phyloP scores from a whole-genome alignment of 2,113 vertebrate species.

The Ceuthmochares aereus region DNA sequence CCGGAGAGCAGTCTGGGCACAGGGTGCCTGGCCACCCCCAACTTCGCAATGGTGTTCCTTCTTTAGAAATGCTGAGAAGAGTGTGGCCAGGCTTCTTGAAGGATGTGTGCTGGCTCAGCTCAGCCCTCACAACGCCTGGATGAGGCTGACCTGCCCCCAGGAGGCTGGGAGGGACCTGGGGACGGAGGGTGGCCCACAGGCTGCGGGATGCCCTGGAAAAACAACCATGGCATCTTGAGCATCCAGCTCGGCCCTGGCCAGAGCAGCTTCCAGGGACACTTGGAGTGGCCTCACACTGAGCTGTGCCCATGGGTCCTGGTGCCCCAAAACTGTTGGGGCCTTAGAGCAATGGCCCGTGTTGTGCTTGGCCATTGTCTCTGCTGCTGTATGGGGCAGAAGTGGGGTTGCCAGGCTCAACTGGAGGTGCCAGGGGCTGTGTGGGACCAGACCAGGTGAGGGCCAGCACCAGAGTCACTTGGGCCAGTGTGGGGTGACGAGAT shows the following conservation, averaged over 20 bases:
- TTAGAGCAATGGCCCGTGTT: accelerated
- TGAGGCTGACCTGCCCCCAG: neutral
- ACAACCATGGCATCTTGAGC: accelerated
- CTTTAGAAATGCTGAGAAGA: neutral
- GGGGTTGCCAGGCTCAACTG: neutral
- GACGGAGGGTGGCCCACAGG: too few species aligned
- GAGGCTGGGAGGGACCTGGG: neutral
- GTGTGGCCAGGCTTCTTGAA: neutral
- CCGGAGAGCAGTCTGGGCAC: neutral
- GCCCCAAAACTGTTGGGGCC: accelerated
- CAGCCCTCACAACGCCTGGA: neutral
- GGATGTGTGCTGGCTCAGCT: neutral
- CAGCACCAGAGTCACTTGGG: neutral
- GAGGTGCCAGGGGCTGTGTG: neutral
- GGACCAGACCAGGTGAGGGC: neutral
- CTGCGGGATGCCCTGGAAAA: neutral
- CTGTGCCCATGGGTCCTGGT: neutral
- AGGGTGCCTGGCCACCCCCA: neutral
- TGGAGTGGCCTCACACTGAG: neutral
- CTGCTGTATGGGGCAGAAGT: neutral
- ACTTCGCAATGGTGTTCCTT: neutral
- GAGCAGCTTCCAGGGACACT: neutral
- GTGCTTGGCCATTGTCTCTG: neutral
- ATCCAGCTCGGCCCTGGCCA: accelerated
- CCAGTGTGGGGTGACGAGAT: accelerated